A percentile compares a stretch with the other conserved stretches of the same genome.
These are phyloP conservation scores for Spondyliosoma cantharus DNA, from an alignment of 2,797 vertebrate species.

Conservation along the genomic window DNA sequence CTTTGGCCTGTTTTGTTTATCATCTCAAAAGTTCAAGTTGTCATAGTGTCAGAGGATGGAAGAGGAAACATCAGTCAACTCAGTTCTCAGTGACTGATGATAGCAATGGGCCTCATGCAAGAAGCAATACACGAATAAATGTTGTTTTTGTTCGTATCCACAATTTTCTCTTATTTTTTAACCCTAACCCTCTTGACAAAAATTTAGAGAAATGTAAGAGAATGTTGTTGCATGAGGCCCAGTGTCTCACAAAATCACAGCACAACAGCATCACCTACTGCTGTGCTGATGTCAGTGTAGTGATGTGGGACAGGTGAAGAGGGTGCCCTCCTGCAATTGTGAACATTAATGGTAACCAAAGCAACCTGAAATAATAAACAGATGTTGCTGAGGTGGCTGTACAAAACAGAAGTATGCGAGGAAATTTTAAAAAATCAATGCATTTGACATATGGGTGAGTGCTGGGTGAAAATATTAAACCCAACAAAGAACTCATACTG, in stretches of 20 bases:
- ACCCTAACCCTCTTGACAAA: too few species aligned
- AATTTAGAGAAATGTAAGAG: too few species aligned
- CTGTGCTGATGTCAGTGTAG: conserved; percentile 16
- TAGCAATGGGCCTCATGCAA: neutral
- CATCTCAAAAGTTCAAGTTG: neutral
- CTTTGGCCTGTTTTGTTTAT: neutral
- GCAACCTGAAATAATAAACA: conserved; percentile 88
- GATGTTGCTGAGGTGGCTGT: conserved; percentile 30
- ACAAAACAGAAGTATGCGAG: conserved; percentile 7
- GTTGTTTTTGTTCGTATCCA: too few species aligned
- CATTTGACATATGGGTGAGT: neutral
- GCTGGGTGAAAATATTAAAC: neutral
- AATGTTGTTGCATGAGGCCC: too few species aligned
- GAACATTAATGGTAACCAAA: conserved; percentile 94
- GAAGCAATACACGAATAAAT: too few species aligned
- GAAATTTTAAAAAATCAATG: conserved; percentile 12
- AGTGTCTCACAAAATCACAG: conserved; percentile 12
- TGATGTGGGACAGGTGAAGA: neutral
- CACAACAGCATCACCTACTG: conserved; percentile 62
- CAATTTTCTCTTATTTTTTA: too few species aligned
- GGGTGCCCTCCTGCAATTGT: conserved; percentile 85
- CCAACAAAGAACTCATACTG: neutral
- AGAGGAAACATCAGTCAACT: conserved; percentile 17
- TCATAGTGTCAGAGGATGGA: neutral
- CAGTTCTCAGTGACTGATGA: conserved; percentile 2